Conservation (phyloP, 2,888 invertebrate genomes). For the Cyclophora punctaria region DNA sequence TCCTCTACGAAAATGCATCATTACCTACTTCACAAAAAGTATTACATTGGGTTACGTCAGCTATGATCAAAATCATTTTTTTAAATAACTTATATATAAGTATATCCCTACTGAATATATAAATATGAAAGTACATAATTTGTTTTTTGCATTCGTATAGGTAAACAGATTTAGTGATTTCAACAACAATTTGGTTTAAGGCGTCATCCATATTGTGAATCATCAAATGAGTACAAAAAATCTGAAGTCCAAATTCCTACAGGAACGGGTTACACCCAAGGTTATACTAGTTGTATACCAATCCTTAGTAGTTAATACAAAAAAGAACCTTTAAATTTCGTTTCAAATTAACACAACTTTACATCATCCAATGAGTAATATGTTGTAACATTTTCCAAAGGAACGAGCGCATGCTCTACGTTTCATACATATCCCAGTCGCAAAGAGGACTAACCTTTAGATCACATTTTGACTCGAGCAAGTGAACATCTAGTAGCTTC, state of each 20-base stretch:
- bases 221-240: not conserved
- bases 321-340: not conserved
- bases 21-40: too few relatives aligned
- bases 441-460: too few relatives aligned
- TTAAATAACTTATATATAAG: too few relatives aligned
- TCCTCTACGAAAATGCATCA: not conserved
- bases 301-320: too few relatives aligned
- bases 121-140: too few relatives aligned
- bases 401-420: slow-evolving; percentile 2
- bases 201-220: not conserved
- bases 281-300: not conserved
- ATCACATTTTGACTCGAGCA: too few relatives aligned
- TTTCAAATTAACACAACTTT: not conserved
- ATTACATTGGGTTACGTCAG: not conserved
- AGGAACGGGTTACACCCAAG: too few relatives aligned
- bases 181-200: too few relatives aligned
- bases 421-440: too few relatives aligned
- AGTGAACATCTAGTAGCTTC: too few relatives aligned
- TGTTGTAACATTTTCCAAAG: not conserved
- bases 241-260: not conserved
- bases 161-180: too few relatives aligned
- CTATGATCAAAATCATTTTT: not conserved
- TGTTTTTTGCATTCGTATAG: not conserved
- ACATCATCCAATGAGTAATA: not conserved
- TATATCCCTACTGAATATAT: too few relatives aligned